phyloP scores from a whole-genome alignment of 2,888 invertebrate genomes.

The Gastracanthus pulcherrimus region DNA sequence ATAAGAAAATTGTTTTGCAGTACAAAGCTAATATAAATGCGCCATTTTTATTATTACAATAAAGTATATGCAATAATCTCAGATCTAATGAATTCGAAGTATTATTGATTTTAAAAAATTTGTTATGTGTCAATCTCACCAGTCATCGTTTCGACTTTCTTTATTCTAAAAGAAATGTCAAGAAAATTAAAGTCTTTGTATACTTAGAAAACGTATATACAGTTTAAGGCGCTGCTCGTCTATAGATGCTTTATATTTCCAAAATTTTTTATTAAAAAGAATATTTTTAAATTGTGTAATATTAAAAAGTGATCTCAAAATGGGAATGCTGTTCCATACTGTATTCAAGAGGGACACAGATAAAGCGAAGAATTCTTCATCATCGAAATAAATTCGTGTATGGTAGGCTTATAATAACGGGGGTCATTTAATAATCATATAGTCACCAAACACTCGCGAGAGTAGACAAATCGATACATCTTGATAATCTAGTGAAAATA shows the following conservation, averaged over 20 bases:
- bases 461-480: conserved; percentile 27
- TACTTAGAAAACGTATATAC: conserved; percentile 14
- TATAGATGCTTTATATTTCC: conserved; percentile 46
- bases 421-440: conserved; percentile 28
- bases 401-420: conserved; percentile 42
- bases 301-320: conserved; percentile 50
- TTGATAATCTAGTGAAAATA: conserved; percentile 42
- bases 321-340: conserved; percentile 39
- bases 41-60: conserved; percentile 43
- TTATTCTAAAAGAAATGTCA: conserved; percentile 1
- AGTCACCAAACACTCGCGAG: conserved; percentile 33
- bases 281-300: conserved; percentile 54
- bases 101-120: conserved; percentile 39
- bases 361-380: conserved; percentile 41
- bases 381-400: conserved; percentile 45
- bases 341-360: conserved; percentile 25
- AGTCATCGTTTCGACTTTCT: background rate
- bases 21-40: conserved; percentile 42
- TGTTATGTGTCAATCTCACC: conserved; percentile 9
- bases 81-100: conserved; percentile 25
- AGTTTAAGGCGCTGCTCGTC: conserved; percentile 23
- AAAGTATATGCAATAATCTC: conserved; percentile 36
- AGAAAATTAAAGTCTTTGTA: conserved; percentile 9
- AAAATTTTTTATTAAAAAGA: conserved; percentile 22
- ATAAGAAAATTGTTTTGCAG: conserved; percentile 48